Evolutionary conservation across 2,797 vertebrate species (phyloP).

Genomic region (Semaprochilodus insignis): DNA sequence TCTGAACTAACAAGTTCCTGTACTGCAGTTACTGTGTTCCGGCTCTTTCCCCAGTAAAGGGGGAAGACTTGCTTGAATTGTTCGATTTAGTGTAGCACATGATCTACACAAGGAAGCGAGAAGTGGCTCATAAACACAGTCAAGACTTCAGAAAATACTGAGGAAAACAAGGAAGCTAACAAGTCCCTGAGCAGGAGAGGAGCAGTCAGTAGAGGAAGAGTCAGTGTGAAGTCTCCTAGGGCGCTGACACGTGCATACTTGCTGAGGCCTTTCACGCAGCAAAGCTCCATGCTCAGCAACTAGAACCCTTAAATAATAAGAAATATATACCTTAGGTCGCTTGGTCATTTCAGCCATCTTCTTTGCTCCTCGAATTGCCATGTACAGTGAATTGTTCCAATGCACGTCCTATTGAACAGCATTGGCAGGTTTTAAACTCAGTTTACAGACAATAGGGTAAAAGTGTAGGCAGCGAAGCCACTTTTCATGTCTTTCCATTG

Average conservation of each 20-base stretch:
- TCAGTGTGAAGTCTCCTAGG: neutral
- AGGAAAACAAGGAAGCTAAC: neutral
- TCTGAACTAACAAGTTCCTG: neutral
- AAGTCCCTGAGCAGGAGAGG: constrained; percentile 3
- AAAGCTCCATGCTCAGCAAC: neutral
- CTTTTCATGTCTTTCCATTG: no score
- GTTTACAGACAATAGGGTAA: no score
- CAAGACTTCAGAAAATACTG: neutral
- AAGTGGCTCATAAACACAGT: neutral
- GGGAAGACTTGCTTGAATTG: neutral
- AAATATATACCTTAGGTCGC: no score
- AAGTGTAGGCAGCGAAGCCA: no score
- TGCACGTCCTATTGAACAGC: no score
- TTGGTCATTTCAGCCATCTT: neutral
- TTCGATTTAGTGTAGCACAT: neutral
- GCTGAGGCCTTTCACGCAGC: neutral
- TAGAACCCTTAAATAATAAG: neutral
- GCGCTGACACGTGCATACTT: neutral
- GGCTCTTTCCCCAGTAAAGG: neutral
- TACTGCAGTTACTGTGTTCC: neutral
- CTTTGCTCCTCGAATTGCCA: no score
- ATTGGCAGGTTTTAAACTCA: no score
- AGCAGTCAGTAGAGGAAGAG: neutral
- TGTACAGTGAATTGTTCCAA: no score
- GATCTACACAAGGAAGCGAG: neutral